A percentile compares a stretch with the other conserved stretches of the same genome.
Conservation (phyloP, 1,140 invertebrate genomes). For the Trichonephila inaurata region DNA sequence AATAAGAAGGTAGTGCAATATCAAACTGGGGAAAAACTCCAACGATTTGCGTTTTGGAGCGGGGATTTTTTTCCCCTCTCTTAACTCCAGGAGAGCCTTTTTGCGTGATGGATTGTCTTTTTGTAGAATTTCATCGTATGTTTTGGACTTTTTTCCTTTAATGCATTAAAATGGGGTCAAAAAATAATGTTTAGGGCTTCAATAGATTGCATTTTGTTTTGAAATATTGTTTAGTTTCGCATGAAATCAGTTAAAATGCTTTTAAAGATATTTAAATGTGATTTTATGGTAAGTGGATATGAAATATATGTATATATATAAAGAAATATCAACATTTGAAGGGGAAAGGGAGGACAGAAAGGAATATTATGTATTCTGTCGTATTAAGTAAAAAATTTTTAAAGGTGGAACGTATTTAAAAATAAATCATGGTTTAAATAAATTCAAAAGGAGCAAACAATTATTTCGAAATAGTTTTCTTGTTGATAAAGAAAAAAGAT, state of each 20-base stretch:
- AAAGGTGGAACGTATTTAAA: too few relatives aligned
- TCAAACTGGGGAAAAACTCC: not conserved
- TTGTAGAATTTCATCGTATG: not conserved
- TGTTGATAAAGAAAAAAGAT: too few relatives aligned
- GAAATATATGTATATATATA: not conserved
- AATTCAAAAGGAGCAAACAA: too few relatives aligned
- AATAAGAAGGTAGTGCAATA: not conserved
- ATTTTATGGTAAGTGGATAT: not conserved
- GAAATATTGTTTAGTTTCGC: not conserved
- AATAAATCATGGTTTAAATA: too few relatives aligned
- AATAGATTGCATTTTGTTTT: not conserved
- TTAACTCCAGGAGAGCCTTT: not conserved
- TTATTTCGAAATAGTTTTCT: too few relatives aligned
- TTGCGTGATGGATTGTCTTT: not conserved
- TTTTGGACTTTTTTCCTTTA: not conserved
- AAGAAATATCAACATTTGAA: too few relatives aligned
- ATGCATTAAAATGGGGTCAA: not conserved
- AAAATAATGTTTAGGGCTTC: not conserved
- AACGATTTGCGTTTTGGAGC: not conserved
- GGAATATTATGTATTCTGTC: too few relatives aligned
- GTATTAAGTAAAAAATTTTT: too few relatives aligned
- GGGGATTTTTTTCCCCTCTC: not conserved
- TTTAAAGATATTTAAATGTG: not conserved
- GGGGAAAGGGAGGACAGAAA: too few relatives aligned
- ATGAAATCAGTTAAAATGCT: not conserved